Percentiles rank a stretch among this genome's conserved stretches.
These are phyloP conservation scores for Calidris pygmaea DNA, from an alignment of 2,113 vertebrate genomes.

Conservation along the genomic window DNA sequence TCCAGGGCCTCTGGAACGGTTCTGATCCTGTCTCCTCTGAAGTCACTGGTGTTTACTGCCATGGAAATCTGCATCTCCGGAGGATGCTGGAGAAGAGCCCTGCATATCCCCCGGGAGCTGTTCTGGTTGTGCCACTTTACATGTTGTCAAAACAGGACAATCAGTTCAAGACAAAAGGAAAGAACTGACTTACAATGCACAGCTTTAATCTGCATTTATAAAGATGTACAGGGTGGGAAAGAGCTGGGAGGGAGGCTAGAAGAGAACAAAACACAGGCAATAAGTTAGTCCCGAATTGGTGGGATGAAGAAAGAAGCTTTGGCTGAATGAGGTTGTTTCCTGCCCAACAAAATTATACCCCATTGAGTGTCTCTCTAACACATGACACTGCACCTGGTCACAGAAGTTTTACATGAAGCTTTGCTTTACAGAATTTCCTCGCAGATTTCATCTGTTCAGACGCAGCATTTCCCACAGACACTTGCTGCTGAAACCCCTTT, in stretches of 20 bases:
- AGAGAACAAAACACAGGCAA: background rate
- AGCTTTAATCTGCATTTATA: background rate
- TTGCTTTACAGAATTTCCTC: background rate
- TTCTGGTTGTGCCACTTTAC: background rate
- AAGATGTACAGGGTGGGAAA: background rate
- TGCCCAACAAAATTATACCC: background rate
- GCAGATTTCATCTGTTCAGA: background rate
- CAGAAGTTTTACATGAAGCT: background rate
- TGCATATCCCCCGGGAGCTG: fast-evolving
- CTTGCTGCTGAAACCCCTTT: background rate
- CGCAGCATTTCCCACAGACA: background rate
- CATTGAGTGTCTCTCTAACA: background rate
- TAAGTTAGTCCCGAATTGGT: fast-evolving
- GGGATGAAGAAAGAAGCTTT: background rate
- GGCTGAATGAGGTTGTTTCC: background rate
- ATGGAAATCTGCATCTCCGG: background rate
- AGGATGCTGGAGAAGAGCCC: background rate
- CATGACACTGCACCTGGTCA: background rate
- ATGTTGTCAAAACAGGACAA: background rate
- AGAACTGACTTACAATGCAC: background rate
- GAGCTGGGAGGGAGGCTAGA: background rate
- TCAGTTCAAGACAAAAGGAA: background rate
- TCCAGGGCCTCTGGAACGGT: background rate
- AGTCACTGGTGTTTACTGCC: background rate
- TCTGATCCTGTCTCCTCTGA: background rate